phyloP scores from a whole-genome alignment of 1,140 invertebrate genomes.

The Drosophila auraria region DNA sequence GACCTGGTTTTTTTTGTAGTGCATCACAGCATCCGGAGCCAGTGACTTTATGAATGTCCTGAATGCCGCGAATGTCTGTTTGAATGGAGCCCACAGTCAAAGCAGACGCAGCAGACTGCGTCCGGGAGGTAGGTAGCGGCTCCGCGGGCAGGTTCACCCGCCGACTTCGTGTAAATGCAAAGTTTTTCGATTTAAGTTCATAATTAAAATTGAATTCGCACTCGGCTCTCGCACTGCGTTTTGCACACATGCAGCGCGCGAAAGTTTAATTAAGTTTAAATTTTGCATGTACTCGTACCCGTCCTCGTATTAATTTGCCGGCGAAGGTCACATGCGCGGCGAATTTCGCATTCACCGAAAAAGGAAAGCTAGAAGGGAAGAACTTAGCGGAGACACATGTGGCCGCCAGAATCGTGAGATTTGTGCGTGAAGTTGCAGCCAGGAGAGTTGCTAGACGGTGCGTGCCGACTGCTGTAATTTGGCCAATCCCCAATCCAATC shows the following conservation, averaged over 20 bases:
- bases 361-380: background rate
- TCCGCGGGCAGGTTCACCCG: constrained; percentile 14
- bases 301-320: constrained; percentile 60
- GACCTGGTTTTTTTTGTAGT: constrained; percentile 4
- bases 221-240: constrained; percentile 18
- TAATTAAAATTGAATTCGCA: constrained; percentile 75
- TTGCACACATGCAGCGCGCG: constrained; percentile 25
- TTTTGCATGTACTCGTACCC: constrained; percentile 43
- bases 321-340: constrained; percentile 62
- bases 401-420: constrained; percentile 25
- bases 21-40: constrained; percentile 14
- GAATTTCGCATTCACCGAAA: constrained; percentile 35
- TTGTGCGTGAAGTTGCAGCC: constrained; percentile 20
- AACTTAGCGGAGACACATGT: constrained; percentile 17
- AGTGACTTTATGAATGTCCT: constrained; percentile 59
- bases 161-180: constrained; percentile 59
- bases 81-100: constrained; percentile 63
- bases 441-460: constrained; percentile 16
- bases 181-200: constrained; percentile 84
- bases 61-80: constrained; percentile 67
- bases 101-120: constrained; percentile 41
- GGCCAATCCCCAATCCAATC: constrained; percentile 52
- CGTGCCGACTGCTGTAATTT: constrained; percentile 73
- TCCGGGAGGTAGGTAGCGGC: constrained; percentile 7
- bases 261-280: constrained; percentile 82